Evolutionary conservation across 2,113 vertebrate species (phyloP).

Genomic region (Chrysochloris asiatica): DNA sequence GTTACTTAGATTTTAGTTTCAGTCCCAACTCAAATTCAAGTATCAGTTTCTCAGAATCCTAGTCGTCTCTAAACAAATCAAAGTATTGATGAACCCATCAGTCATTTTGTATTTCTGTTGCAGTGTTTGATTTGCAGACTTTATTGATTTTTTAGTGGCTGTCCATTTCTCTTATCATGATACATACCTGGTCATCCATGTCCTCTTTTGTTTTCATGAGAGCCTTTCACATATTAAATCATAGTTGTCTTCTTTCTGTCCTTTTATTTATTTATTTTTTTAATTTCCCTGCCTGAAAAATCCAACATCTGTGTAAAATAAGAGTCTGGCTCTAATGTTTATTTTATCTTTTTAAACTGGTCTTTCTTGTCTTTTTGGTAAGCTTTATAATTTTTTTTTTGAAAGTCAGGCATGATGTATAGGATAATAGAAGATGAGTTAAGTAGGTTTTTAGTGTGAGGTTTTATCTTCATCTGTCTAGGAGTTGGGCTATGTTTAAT

Average conservation of each 20-base stretch:
- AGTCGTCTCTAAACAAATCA: background rate
- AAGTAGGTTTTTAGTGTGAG: background rate
- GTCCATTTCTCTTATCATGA: background rate
- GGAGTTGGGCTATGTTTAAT: background rate
- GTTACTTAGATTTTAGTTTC: background rate
- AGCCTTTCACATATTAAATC: background rate
- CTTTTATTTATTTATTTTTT: background rate
- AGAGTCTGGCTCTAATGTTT: background rate
- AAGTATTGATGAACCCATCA: background rate
- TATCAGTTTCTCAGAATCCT: background rate
- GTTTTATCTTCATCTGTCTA: background rate
- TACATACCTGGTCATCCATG: background rate
- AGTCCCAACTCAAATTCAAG: background rate
- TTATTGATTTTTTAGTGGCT: background rate
- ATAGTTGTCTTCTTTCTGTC: background rate
- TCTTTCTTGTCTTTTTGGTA: background rate
- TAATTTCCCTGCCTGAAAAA: background rate
- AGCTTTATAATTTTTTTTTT: background rate
- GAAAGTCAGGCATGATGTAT: background rate
- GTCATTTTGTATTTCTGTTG: background rate
- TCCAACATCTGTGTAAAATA: no score
- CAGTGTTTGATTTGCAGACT: background rate
- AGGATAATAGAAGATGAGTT: background rate
- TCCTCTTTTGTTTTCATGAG: background rate
- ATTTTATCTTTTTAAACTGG: background rate